Percentiles rank a stretch among this genome's conserved stretches.
Conservation (phyloP, 2,113 vertebrate species). For the Bufo bufo region DNA sequence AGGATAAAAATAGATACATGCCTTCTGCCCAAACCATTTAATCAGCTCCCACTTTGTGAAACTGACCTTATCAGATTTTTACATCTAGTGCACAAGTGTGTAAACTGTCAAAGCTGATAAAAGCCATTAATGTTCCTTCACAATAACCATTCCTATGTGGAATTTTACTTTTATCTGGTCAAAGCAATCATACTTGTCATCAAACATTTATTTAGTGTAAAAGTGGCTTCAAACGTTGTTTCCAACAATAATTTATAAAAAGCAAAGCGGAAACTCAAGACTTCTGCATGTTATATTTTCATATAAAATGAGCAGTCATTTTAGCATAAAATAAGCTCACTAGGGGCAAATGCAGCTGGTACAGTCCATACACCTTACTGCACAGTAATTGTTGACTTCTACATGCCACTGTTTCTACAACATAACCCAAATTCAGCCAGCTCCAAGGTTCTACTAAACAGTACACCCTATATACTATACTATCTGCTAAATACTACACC, state of each 20-base stretch:
- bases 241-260: not conserved
- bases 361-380: no score
- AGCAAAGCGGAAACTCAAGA: no score
- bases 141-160: not conserved
- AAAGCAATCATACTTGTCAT: not conserved
- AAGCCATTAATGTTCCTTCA: not conserved
- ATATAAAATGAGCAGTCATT: no score
- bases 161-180: not conserved
- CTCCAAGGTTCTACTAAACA: no score
- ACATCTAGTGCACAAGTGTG: not conserved
- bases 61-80: slow-evolving; percentile 12
- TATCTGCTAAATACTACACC: no score
- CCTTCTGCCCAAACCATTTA: slow-evolving; percentile 18
- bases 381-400: no score
- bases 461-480: no score
- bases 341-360: no score
- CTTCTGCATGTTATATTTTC: not conserved
- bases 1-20: slow-evolving; percentile 55
- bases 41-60: slow-evolving; percentile 25
- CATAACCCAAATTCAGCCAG: no score
- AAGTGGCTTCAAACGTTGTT: not conserved
- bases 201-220: not conserved
- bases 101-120: slow-evolving; percentile 34
- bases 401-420: no score
- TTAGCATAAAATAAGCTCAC: no score